Conservation (phyloP, 2,888 invertebrate genomes). For the Chydorus sphaericus region DNA sequence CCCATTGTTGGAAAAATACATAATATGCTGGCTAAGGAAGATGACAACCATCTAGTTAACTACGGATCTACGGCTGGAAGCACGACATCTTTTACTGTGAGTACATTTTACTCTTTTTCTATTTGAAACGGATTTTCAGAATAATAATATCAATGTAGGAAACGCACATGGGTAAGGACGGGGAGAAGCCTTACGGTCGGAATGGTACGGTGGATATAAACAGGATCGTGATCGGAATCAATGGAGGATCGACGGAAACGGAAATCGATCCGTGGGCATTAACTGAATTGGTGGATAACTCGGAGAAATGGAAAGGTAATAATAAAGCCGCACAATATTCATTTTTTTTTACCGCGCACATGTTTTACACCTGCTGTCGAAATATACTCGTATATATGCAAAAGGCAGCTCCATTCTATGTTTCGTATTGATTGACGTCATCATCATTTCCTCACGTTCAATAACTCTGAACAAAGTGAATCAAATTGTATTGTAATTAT, state of each 20-base stretch:
- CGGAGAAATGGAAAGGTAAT: constrained; percentile 12
- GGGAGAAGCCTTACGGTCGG: neutral
- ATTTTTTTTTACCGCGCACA: neutral
- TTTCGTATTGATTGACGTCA: neutral
- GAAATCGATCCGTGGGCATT: constrained; percentile 9
- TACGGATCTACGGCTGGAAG: no score
- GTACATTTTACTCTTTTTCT: no score
- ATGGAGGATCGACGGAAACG: neutral
- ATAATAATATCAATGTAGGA: no score
- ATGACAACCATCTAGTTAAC: no score
- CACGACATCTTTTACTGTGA: no score
- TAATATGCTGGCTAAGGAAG: no score
- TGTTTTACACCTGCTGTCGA: neutral
- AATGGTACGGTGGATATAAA: no score
- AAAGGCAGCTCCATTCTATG: neutral
- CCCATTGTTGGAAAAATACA: no score
- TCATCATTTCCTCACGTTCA: neutral
- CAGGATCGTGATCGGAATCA: no score
- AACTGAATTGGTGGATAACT: constrained; percentile 9
- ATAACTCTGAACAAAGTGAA: neutral
- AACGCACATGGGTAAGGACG: neutral
- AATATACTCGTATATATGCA: neutral
- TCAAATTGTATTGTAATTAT: neutral
- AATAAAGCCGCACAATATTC: neutral
- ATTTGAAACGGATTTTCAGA: no score